A percentile compares a stretch with the other conserved stretches of the same genome.
Evolutionary conservation across 2,113 vertebrate genomes (phyloP).

Genomic region (Macquaria australasica): DNA sequence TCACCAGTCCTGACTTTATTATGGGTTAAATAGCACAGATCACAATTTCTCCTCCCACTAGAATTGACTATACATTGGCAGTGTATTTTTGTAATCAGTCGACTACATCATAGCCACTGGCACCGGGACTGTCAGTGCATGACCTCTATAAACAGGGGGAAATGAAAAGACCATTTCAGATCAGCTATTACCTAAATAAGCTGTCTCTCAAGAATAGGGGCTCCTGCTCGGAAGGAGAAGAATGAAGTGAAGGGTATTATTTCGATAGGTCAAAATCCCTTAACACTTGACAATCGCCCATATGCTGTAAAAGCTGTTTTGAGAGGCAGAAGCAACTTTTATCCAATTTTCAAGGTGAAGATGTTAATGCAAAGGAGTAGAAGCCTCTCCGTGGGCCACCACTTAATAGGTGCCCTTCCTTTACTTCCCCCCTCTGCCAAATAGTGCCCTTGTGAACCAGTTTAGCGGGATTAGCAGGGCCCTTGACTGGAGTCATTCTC

Average conservation of each 20-base stretch:
- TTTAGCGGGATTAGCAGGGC: constrained; percentile 59
- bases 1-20: constrained; percentile 57
- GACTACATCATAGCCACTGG: constrained; percentile 41
- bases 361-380: constrained; percentile 41
- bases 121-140: constrained; percentile 39
- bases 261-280: constrained; percentile 34
- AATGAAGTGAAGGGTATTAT: constrained; percentile 18
- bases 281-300: constrained; percentile 31
- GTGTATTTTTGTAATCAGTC: constrained; percentile 52
- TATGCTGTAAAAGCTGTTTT: constrained; percentile 35
- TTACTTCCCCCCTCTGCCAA: constrained; percentile 6
- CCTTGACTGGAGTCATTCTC: constrained; percentile 61
- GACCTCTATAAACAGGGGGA: constrained; percentile 59
- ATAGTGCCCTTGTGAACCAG: constrained; percentile 43
- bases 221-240: constrained; percentile 2
- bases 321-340: constrained; percentile 33
- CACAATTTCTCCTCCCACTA: constrained; percentile 22
- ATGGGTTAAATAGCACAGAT: constrained; percentile 61
- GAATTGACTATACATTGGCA: constrained; percentile 15
- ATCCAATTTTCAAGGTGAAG: constrained; percentile 50
- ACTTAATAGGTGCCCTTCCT: constrained; percentile 37
- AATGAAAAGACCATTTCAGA: constrained; percentile 49
- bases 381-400: constrained; percentile 21
- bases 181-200: constrained; percentile 54
- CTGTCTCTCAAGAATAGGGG: constrained; percentile 31